phyloP scores from a whole-genome alignment of 2,797 vertebrate species.

The Otolemur crassicaudatus region DNA sequence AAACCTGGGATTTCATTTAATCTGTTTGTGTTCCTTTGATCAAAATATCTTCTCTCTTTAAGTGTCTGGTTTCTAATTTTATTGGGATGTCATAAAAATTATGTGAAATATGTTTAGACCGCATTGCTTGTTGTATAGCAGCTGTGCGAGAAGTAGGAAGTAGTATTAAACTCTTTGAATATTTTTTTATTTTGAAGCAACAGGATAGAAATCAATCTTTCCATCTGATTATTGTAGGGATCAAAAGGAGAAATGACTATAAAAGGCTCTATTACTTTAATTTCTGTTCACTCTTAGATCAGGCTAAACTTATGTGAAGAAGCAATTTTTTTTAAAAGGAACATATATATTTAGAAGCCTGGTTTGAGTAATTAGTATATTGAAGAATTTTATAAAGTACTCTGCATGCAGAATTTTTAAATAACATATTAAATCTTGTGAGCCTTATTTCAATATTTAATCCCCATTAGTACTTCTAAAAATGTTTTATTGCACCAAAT shows the following conservation, averaged over 20 bases:
- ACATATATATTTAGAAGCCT: conserved; percentile 43
- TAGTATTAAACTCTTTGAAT: conserved; percentile 10
- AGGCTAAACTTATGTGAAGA: not conserved
- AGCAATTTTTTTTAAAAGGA: conserved; percentile 9
- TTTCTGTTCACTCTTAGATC: not conserved
- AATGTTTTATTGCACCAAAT: conserved; percentile 62
- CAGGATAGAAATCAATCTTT: not conserved
- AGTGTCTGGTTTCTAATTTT: not conserved
- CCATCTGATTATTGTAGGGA: not conserved
- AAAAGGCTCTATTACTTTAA: conserved; percentile 3
- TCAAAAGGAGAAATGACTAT: not conserved
- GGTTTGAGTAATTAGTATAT: conserved; percentile 55
- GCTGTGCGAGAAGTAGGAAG: not conserved
- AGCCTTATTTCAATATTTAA: conserved; percentile 75
- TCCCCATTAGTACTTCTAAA: conserved; percentile 63
- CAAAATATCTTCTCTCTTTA: not conserved
- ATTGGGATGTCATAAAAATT: not conserved
- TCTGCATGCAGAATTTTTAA: conserved; percentile 44
- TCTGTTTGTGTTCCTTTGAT: not conserved
- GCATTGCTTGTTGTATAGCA: not conserved
- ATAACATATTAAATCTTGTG: conserved; percentile 67
- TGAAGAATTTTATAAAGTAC: conserved; percentile 64
- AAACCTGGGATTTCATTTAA: not conserved
- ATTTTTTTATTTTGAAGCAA: not conserved
- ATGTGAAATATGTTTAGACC: not conserved